phyloP scores from a whole-genome alignment of 2,797 vertebrate genomes.

The Tolypeutes matacus region DNA sequence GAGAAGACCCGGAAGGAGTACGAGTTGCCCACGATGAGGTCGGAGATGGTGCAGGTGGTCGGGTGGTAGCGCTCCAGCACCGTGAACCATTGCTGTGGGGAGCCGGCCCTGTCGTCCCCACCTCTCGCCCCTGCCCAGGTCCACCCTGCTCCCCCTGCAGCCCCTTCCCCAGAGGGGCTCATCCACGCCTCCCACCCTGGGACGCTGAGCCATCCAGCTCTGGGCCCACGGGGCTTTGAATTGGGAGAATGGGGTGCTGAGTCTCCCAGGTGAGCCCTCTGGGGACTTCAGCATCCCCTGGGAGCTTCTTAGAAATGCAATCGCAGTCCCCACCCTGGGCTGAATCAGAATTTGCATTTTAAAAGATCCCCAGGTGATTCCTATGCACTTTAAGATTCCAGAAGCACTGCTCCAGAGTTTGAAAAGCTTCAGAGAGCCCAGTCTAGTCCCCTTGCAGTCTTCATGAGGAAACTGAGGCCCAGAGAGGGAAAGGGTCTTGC shows the following conservation, averaged over 20 bases:
- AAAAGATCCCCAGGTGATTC: not conserved
- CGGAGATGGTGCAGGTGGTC: conserved; percentile 93
- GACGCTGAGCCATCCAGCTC: not conserved
- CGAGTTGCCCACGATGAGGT: conserved; percentile 96
- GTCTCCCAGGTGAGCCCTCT: not conserved
- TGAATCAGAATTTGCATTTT: not conserved
- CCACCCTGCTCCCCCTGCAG: not conserved
- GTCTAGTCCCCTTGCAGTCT: not conserved
- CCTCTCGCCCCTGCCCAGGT: rapidly evolving
- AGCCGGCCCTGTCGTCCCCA: not conserved
- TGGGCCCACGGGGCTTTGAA: not conserved
- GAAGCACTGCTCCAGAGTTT: not conserved
- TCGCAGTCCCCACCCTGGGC: not conserved
- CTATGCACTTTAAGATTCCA: not conserved
- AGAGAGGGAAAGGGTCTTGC: not conserved
- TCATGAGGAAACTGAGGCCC: not conserved
- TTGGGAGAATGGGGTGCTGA: not conserved
- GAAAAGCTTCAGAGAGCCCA: not conserved
- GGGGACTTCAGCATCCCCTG: not conserved
- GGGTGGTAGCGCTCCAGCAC: conserved; percentile 94
- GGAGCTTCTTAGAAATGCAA: not conserved
- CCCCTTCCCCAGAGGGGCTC: not conserved
- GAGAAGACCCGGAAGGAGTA: conserved; percentile 95
- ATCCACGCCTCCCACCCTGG: not conserved
- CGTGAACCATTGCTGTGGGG: conserved; percentile 95